phyloP scores from a whole-genome alignment of 2,888 invertebrate species.

The Polydrusus pterygomalis region DNA sequence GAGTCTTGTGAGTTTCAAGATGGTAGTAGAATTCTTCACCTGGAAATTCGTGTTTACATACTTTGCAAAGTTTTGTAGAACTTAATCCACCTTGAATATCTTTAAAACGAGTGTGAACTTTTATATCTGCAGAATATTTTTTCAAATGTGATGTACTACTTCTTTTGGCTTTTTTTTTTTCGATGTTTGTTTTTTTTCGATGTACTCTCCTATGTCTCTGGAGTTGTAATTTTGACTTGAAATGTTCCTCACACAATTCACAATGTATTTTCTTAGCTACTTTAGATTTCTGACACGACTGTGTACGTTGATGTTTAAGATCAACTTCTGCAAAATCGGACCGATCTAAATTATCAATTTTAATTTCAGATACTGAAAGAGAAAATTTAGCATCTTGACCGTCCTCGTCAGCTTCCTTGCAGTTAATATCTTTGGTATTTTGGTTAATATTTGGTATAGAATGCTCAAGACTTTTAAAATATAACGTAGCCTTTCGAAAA shows the following conservation, averaged over 20 bases:
- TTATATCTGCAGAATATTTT: background rate
- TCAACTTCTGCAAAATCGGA: background rate
- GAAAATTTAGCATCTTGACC: background rate
- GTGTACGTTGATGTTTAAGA: background rate
- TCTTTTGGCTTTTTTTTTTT: background rate
- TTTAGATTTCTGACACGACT: background rate
- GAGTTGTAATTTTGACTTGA: slow-evolving; percentile 9
- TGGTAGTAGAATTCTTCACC: background rate
- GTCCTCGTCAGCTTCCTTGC: background rate
- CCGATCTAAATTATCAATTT: background rate
- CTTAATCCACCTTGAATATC: background rate
- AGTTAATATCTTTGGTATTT: background rate
- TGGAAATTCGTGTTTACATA: slow-evolving; percentile 15
- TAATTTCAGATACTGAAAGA: too few relatives aligned
- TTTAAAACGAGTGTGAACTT: background rate
- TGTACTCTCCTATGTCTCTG: slow-evolving; percentile 12
- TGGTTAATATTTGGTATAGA: background rate
- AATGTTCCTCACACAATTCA: background rate
- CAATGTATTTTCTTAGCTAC: background rate
- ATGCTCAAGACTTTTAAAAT: slow-evolving; percentile 15
- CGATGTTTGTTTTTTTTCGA: background rate
- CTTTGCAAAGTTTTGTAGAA: slow-evolving; percentile 2
- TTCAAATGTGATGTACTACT: background rate
- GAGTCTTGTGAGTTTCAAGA: slow-evolving; percentile 16
- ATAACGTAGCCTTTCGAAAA: slow-evolving; percentile 18